A percentile compares a stretch with the other conserved stretches of the same genome.
phyloP scores from a whole-genome alignment of 2,888 invertebrate genomes.

The Noctua janthe region DNA sequence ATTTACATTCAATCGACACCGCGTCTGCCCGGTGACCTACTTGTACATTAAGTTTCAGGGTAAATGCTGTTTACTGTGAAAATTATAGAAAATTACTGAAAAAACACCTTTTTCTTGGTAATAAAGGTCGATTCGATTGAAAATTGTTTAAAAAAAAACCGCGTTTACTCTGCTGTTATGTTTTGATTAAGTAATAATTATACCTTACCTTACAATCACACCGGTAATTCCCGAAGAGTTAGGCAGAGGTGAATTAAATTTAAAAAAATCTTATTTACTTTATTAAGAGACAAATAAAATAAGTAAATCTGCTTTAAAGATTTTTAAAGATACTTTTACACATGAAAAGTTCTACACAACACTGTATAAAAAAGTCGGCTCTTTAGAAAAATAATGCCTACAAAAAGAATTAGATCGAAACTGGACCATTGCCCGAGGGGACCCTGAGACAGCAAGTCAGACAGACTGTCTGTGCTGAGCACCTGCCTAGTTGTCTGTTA shows the following conservation, averaged over 20 bases:
- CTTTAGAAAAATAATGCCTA: conserved; percentile 33
- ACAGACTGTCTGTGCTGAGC: conserved; percentile 28
- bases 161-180: neutral
- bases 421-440: conserved; percentile 53
- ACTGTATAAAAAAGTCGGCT: neutral
- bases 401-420: conserved; percentile 38
- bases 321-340: neutral
- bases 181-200: neutral
- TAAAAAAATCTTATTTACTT: neutral
- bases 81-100: conserved; percentile 6
- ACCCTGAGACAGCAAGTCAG: conserved; percentile 30
- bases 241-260: neutral
- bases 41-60: conserved; percentile 69
- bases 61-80: conserved; percentile 35
- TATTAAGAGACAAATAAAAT: neutral
- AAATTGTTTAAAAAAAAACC: neutral
- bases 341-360: conserved; percentile 3
- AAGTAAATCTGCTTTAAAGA: neutral
- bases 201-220: neutral
- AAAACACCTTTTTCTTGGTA: neutral
- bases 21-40: conserved; percentile 80
- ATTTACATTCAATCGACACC: conserved; percentile 86
- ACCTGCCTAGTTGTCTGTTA: conserved; percentile 55
- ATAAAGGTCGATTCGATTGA: neutral
- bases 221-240: neutral